Base-by-base conservation (phyloP, 2,113 vertebrate species). In the Cheirogaleus medius region DNA sequence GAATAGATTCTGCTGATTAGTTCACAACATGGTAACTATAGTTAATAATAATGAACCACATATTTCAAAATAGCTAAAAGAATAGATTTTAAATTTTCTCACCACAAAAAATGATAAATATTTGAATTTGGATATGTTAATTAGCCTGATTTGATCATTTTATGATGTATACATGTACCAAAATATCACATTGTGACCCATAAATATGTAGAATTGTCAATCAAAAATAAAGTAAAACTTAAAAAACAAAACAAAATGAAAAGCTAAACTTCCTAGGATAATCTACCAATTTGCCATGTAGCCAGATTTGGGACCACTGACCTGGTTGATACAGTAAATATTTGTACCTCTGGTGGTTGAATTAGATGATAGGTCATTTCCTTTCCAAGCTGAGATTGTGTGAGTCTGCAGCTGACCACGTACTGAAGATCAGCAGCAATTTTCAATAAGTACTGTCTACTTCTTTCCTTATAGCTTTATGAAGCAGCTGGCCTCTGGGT, bases 401-500 rank as follows among this genome's bases (percentile, higher is more conserved):
- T n/a, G 3, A 39, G 0, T 87, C n/a, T 84, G 7, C 20, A 60
- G 25, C 74, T 91, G 42, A 80, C 25, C 12, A n/a, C 6, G 21
- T 63, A 17, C 13, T 56, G 37, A 81, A 87, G 71, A 87, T 56
- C 66, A 91, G 27, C 20, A 32, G 82, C 7, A 14, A 3, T 81
- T 96, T 93, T 69, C 18, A 91, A 0, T 64, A 44, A 89, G 73
- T 60, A 27, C 74, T 87, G 27, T 63, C 49, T 39, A 15, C 15
- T 54, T 84, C 42, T 69, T 76, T 81, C 23, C 54, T 66, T 3
- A 34, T 34, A 52, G 44, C 49, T 93, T 91, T 85, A 56, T 80
- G 37, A 8, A 95, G 81, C 18, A 95, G 77, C 88, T 97, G 83
- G 66, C 69, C 42, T 91, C 32, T 64, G 23, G 37, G 81, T 81